Evolutionary conservation across 23 tunicate species (phyloP).

Genomic region (Styela clava): DNA sequence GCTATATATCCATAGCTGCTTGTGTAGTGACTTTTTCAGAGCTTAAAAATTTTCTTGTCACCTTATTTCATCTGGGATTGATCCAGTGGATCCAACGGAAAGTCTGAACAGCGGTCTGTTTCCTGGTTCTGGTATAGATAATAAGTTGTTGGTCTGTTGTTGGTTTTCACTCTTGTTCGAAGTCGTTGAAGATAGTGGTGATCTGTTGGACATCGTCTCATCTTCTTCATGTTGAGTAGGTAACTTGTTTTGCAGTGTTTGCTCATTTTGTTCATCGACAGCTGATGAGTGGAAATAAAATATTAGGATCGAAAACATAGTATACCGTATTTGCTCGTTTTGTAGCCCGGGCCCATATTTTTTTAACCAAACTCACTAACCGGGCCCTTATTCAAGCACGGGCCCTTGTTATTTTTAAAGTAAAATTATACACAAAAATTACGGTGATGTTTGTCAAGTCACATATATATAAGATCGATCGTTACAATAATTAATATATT

Average conservation of each 20-base stretch:
- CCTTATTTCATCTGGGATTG: background rate
- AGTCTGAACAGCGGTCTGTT: background rate
- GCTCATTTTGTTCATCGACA: slow-evolving; percentile 86
- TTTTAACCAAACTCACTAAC: too few relatives aligned
- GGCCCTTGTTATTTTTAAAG: too few relatives aligned
- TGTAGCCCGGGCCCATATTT: too few relatives aligned
- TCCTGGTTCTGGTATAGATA: background rate
- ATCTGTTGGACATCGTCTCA: slow-evolving; percentile 11
- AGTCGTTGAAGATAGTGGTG: background rate
- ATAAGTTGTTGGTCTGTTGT: background rate
- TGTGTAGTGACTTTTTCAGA: too few relatives aligned
- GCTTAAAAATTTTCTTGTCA: too few relatives aligned
- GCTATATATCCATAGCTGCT: too few relatives aligned
- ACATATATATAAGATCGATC: too few relatives aligned
- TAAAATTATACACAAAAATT: too few relatives aligned
- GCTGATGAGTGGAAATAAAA: slow-evolving; percentile 31
- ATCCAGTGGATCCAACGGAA: background rate
- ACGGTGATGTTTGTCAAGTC: background rate
- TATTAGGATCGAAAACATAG: too few relatives aligned
- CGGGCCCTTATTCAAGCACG: too few relatives aligned
- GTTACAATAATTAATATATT: too few relatives aligned
- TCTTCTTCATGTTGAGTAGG: slow-evolving; percentile 51
- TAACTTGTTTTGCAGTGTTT: slow-evolving; percentile 37
- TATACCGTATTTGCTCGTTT: too few relatives aligned
- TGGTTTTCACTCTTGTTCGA: background rate